Evolutionary conservation across 1,140 invertebrate species (phyloP), one percentile per base, ranked within the genome.

Genomic region (Drosophila miranda): DNA sequence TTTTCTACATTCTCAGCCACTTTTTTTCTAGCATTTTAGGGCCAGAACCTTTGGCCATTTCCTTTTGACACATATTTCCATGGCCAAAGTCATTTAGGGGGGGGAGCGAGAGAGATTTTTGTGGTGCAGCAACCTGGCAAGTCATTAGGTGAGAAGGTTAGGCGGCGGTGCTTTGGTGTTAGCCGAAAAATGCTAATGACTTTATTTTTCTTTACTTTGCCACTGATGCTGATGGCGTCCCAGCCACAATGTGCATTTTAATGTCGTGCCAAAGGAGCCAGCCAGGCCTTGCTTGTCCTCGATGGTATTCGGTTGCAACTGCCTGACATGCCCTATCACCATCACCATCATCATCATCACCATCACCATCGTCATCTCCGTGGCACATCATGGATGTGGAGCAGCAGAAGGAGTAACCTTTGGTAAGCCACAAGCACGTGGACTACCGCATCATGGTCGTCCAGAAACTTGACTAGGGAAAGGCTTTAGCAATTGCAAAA

Each of bases 141-240:
- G 82, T 81, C 82, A 87, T 86, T 86, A 80, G 55, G 71, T 53
- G 49, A 67, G 55, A 30, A 54, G 50, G 6, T 13, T n/a, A 49
- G 28, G 23, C 16, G 16, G 9, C 41, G 44, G 26, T 28, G 23
- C 74, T 62, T 41, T 76, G 79, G 71, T 83, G 81, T 84, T 86
- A 86, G 73, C 77, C 81, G 58, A 86, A 87, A 83, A 75, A 86
- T 86, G 82, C 81, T 86, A 86, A 86, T 86, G 82, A 86, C 81
- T 86, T 86, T 86, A 87, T 86, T 81, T 86, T 81, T 81, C 82
- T 81, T 67, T 78, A 87, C 82, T 80, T 66, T 80, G 73, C 66
- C 67, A 73, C 49, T 49, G 57, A 41, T 52, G 58, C 52, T 67
- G 68, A 55, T 60, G 67, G 44, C 34, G 51, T 52, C 67, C 44